A percentile compares a stretch with the other conserved stretches of the same genome.
Conservation (phyloP, 2,888 invertebrate species). For the Salpingus planirostris region DNA sequence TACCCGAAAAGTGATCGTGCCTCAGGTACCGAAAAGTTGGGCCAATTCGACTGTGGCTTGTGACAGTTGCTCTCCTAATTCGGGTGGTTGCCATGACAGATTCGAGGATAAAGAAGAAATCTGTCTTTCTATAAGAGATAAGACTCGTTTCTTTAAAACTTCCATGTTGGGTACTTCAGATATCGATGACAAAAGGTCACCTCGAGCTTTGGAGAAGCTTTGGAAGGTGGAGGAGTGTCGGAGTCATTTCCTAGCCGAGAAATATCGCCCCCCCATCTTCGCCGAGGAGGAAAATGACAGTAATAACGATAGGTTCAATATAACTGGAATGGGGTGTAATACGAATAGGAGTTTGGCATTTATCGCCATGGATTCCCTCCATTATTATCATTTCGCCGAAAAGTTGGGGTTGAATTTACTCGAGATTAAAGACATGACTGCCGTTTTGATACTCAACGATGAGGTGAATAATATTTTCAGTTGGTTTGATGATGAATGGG, state of each 20-base stretch:
- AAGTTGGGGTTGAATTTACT: conserved; percentile 62
- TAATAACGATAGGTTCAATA: conserved; percentile 6
- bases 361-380: conserved; percentile 64
- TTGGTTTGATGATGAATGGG: too few relatives aligned
- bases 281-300: conserved; percentile 25
- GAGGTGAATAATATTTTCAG: conserved; percentile 46
- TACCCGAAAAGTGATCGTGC: too few relatives aligned
- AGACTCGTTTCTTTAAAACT: too few relatives aligned
- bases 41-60: too few relatives aligned
- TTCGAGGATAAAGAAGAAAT: too few relatives aligned
- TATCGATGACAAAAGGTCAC: conserved; percentile 1
- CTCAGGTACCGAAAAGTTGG: too few relatives aligned
- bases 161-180: too few relatives aligned
- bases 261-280: too few relatives aligned
- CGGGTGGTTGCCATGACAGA: too few relatives aligned
- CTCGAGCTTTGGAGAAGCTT: not conserved
- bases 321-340: conserved; percentile 44
- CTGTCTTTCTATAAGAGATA: too few relatives aligned
- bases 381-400: conserved; percentile 66
- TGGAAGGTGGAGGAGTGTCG: conserved; percentile 26
- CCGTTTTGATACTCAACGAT: conserved; percentile 61
- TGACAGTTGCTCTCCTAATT: too few relatives aligned
- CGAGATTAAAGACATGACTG: conserved; percentile 52
- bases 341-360: conserved; percentile 54
- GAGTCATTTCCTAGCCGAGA: conserved; percentile 35